Evolutionary conservation across 2,113 vertebrate genomes (phyloP).

Genomic region (Nibea albiflora): DNA sequence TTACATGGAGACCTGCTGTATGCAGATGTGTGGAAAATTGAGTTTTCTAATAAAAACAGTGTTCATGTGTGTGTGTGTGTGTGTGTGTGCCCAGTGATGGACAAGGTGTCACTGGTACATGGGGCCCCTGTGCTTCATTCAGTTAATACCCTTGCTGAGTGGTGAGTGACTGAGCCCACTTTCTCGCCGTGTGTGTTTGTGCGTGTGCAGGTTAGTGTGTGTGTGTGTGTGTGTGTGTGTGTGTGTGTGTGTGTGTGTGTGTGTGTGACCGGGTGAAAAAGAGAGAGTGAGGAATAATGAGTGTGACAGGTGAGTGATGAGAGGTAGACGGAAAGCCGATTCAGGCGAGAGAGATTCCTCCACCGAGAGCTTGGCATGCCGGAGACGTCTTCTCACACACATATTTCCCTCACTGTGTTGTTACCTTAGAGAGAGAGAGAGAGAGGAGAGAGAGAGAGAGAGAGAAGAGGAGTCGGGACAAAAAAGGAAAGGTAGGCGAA

Average conservation of each 20-base stretch:
- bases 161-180: slow-evolving; percentile 57
- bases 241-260: not conserved
- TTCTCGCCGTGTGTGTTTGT: slow-evolving; percentile 48
- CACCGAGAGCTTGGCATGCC: slow-evolving; percentile 32
- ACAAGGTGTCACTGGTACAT: slow-evolving; percentile 54
- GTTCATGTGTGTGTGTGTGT: not conserved
- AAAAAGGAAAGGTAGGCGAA: slow-evolving; percentile 2
- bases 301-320: slow-evolving; percentile 57
- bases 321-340: slow-evolving; percentile 49
- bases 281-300: slow-evolving; percentile 23
- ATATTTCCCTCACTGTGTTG: slow-evolving; percentile 19
- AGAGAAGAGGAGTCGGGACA: not conserved
- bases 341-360: slow-evolving; percentile 9
- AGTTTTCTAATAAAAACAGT: slow-evolving; percentile 38
- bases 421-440: slow-evolving; percentile 4
- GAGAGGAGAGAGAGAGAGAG: slow-evolving; percentile 3
- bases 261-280: slow-evolving; percentile 2
- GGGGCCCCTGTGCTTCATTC: slow-evolving; percentile 52
- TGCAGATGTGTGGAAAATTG: not conserved
- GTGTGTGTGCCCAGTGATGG: slow-evolving; percentile 48
- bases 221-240: not conserved
- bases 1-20: not conserved
- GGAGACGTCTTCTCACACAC: slow-evolving; percentile 25
- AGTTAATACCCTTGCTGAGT: slow-evolving; percentile 51
- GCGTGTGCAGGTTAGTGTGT: slow-evolving; percentile 9